Base-by-base conservation (phyloP, 2,888 invertebrate genomes). In the Tyria jacobaeae region DNA sequence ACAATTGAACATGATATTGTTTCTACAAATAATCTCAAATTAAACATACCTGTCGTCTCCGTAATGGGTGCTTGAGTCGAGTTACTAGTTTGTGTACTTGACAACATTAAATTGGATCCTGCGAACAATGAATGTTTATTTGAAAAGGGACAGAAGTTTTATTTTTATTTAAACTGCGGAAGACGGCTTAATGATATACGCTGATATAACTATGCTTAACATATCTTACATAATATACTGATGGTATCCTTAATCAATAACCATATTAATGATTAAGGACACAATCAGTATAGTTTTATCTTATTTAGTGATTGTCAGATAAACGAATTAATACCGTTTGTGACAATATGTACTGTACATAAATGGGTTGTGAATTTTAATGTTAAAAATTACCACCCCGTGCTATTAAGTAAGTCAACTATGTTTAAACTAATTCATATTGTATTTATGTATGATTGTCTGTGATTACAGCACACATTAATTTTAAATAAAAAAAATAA, bases 81-180 rank as follows among this genome's bases (percentile, higher is more conserved):
- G 48, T 62, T 73, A 60, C 60, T 79, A 17, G 75, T 68, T 70
- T 76, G 83, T 44, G 80, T 74, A 63, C 71, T 82, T 60, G 84
- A 65, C 62, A 84, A 60, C 77, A 81, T 80, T 60, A 82, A 71
- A 71, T 79, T 83, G 54, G 85, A 71, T 73, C 89, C 89, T 89
- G 76, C 34, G 76, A 83, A 67, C 55, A 65, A n/a, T n/a, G n/a
- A 66, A 21, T 55, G 24, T 21, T 37, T 44, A 5, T 15, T 31
- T 44, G 27, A 34, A 31, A 17, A 54, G 12, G 25, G 10, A 53
- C 15, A 17, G 21, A 21, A 12, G 4, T 21, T 3, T 21, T 44
- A 21, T 12, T 44, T 44, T 44, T 44, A 7, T 21, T 1, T 44
- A 21, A 10, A 12, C 1, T 12, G 21, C 44, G 12, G 21, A 10